These are phyloP conservation scores for Pitta sordida DNA, from an alignment of 2,113 vertebrate species.

Conservation along the genomic window DNA sequence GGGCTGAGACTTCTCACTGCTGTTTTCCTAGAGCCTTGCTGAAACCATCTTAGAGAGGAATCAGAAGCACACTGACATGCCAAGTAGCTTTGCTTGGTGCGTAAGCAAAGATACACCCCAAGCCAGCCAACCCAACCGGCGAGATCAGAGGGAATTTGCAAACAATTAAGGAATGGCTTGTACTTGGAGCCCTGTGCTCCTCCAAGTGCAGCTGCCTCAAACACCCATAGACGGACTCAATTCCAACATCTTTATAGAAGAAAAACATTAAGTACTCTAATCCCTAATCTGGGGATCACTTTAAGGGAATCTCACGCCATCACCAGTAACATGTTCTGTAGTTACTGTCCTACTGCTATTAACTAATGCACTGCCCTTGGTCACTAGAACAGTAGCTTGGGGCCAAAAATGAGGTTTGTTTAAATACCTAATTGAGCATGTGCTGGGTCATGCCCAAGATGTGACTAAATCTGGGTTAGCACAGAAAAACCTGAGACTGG, in stretches of 20 bases:
- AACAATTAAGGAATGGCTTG: constrained; percentile 52
- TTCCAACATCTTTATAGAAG: neutral
- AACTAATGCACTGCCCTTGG: neutral
- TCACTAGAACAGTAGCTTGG: neutral
- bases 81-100: constrained; percentile 6
- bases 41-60: constrained; percentile 5
- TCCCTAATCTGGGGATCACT: constrained; percentile 50
- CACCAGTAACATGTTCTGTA: neutral
- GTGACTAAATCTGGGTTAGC: neutral
- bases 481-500: neutral
- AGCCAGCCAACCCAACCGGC: neutral
- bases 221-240: neutral
- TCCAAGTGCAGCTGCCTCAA: neutral
- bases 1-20: neutral
- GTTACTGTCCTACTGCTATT: neutral
- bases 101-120: neutral
- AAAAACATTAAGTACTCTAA: constrained; percentile 38
- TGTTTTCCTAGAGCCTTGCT: neutral
- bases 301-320: constrained; percentile 27
- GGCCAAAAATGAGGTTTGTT: neutral
- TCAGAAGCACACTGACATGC: neutral
- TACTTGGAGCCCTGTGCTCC: neutral
- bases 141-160: constrained; percentile 35
- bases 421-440: neutral
- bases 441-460: neutral